Evolutionary conservation across 2,113 vertebrate genomes (phyloP).

Genomic region (Trogon surrucura): DNA sequence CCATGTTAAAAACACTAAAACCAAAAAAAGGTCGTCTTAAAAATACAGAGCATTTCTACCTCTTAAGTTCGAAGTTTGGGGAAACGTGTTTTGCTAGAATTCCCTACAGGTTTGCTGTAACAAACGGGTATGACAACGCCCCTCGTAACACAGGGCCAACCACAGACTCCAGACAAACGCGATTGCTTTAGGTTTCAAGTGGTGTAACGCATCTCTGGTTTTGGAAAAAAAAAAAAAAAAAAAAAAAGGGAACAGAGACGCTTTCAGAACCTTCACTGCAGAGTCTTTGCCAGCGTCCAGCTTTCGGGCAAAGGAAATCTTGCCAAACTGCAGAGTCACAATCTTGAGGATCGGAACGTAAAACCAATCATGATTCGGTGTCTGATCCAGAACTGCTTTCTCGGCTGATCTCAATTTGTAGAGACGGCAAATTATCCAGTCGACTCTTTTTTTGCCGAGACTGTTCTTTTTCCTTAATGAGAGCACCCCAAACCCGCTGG

Average conservation of each 20-base stretch:
- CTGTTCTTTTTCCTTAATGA: constrained; percentile 95
- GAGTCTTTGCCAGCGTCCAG: constrained; percentile 39
- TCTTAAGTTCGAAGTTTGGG: constrained; percentile 65
- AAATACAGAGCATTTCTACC: constrained; percentile 70
- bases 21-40: constrained; percentile 69
- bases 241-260: constrained; percentile 17
- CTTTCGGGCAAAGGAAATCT: neutral
- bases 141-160: constrained; percentile 50
- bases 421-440: constrained; percentile 92
- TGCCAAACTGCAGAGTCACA: constrained; percentile 26
- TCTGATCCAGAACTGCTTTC: constrained; percentile 95
- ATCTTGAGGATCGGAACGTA: neutral
- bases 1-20: constrained; percentile 74
- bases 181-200: constrained; percentile 57
- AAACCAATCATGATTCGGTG: constrained; percentile 87
- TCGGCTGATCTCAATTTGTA: constrained; percentile 98
- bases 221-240: constrained; percentile 47
- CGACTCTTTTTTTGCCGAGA: constrained; percentile 93
- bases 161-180: constrained; percentile 23
- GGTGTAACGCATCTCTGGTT: neutral
- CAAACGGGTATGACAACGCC: constrained; percentile 54
- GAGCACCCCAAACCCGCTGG: constrained; percentile 93
- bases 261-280: constrained; percentile 25
- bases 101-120: constrained; percentile 58
- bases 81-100: constrained; percentile 51